These are phyloP conservation scores for Condylura cristata DNA, from an alignment of 2,113 vertebrate species.

Conservation along the genomic window DNA sequence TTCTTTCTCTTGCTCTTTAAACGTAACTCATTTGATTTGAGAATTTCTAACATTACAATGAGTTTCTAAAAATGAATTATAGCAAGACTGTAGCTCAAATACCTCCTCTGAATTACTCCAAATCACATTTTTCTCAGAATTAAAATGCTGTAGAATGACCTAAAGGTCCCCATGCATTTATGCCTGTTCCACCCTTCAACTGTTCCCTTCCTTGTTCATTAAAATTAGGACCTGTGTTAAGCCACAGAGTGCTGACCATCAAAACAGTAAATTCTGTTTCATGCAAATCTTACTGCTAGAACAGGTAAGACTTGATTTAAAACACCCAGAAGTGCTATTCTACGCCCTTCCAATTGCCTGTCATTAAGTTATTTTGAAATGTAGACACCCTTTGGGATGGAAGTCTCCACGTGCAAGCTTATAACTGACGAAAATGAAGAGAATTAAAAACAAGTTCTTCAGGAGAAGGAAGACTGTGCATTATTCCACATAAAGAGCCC, in stretches of 20 bases:
- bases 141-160: background rate
- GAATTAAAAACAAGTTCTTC: background rate
- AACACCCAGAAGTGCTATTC: background rate
- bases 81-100: constrained; percentile 1
- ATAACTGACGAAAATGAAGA: background rate
- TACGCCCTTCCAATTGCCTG: background rate
- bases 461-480: background rate
- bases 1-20: background rate
- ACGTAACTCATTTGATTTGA: background rate
- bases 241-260: background rate
- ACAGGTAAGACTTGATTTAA: background rate
- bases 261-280: background rate
- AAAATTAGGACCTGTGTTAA: background rate
- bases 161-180: background rate
- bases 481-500: background rate
- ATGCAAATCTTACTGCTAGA: background rate
- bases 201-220: background rate
- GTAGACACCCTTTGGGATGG: background rate
- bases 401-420: background rate
- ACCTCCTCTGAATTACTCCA: background rate
- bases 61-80: background rate
- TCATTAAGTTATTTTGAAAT: background rate
- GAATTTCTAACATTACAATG: background rate
- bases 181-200: background rate
- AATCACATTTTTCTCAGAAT: constrained; percentile 32